Evolutionary conservation across 2,797 vertebrate species (phyloP).

Genomic region (Tapirus indicus): DNA sequence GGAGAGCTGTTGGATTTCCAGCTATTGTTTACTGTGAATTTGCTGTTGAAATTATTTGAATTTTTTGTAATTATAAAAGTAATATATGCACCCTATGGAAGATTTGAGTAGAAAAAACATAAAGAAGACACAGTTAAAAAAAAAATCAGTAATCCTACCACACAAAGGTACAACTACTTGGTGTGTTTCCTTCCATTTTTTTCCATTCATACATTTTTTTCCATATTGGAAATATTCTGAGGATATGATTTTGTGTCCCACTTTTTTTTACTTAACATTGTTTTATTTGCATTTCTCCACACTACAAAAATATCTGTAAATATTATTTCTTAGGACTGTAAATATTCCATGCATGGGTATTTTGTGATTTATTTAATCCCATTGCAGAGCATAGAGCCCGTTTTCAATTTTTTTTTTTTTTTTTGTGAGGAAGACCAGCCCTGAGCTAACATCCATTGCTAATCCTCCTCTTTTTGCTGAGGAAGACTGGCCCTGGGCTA

Average conservation of each 20-base stretch:
- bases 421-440: no score
- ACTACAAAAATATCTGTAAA: background rate
- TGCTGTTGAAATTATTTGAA: background rate
- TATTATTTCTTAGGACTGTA: constrained; percentile 18
- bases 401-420: background rate
- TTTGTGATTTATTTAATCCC: background rate
- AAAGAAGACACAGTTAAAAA: background rate
- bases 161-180: background rate
- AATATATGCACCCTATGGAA: background rate
- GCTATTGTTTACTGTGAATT: background rate
- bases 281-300: background rate
- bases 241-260: background rate
- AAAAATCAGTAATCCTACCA: background rate
- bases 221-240: background rate
- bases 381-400: background rate
- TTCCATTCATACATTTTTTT: background rate
- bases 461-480: no score
- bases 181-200: background rate
- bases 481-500: no score
- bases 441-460: no score
- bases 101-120: background rate
- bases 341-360: background rate
- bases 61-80: constrained; percentile 24
- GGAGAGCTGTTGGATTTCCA: background rate
- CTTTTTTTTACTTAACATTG: background rate